A percentile compares a stretch with the other conserved stretches of the same genome.
phyloP scores from a whole-genome alignment of 2,113 vertebrate genomes.

The Sceloporus tristichus region DNA sequence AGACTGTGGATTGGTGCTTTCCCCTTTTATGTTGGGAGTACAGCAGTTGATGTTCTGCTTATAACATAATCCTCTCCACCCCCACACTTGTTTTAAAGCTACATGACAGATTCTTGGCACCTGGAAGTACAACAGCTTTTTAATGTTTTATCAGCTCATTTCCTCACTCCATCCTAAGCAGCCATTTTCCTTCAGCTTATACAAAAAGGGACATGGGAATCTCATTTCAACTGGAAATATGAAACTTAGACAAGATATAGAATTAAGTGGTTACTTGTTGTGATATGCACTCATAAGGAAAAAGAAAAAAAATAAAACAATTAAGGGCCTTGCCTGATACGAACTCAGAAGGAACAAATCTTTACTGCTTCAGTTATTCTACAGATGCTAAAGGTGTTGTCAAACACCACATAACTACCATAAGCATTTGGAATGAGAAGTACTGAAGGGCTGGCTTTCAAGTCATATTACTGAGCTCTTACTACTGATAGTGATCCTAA shows the following conservation, averaged over 20 bases:
- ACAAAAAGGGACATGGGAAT: slow-evolving; percentile 25
- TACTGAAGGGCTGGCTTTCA: not conserved
- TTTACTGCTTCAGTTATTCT: slow-evolving; percentile 11
- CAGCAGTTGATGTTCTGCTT: slow-evolving; percentile 25
- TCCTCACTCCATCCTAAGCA: slow-evolving; percentile 27
- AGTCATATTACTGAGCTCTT: slow-evolving; percentile 33
- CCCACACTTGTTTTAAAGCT: not conserved
- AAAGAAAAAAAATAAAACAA: no score
- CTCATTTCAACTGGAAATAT: not conserved
- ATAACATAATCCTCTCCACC: slow-evolving; percentile 15
- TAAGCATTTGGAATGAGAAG: not conserved
- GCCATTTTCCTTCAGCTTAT: slow-evolving; percentile 16
- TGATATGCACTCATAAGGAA: not conserved
- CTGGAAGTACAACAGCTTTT: slow-evolving; percentile 16
- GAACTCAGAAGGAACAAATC: slow-evolving; percentile 29
- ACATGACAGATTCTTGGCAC: slow-evolving; percentile 30
- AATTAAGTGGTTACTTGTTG: not conserved
- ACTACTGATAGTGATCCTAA: slow-evolving; percentile 1
- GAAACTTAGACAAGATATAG: not conserved
- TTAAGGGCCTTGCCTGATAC: no score
- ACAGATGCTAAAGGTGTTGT: slow-evolving; percentile 27
- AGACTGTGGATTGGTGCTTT: slow-evolving; percentile 30
- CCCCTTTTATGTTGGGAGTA: not conserved
- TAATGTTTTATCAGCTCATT: slow-evolving; percentile 9
- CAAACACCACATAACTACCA: not conserved